Evolutionary conservation across 2,888 invertebrate genomes (phyloP), one percentile per base, ranked within the genome.

Genomic region (Plutella xylostella): DNA sequence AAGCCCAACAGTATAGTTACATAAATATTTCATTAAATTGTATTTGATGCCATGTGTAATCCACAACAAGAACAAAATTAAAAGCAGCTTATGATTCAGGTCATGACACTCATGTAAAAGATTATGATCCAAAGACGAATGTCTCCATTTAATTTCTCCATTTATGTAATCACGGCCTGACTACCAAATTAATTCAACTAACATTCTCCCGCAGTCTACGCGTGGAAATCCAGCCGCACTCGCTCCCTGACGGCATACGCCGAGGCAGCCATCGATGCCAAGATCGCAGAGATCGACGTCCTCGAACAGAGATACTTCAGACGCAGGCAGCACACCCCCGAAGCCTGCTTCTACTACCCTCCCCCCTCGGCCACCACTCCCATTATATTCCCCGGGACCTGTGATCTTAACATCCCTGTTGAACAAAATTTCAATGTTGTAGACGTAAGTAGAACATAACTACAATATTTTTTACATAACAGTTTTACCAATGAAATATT

Each of bases 281-380:
- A 69, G 2, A 68, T 78, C 3, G 46, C 34, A 3, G 45, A 47
- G 0, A 70, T 68, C 28, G 47, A 48, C 0, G 72, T 75, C 33
- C 63, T 80, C 2, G 69, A 65, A 47, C 61, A 63, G 25, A 53
- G 56, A 1, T 79, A 79, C 53, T 80, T 69, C 48, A 57, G 61
- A 2, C 25, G 45, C 1, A 73, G 71, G 0, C 57, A 59, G 3
- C 79, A 77, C 44, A 64, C 61, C 34, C 51, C 63, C 42, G 52
- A 55, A 3, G 68, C 64, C 0, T 80, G 80, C 48, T 80, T 80
- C 70, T 56, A 74, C 50, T 80, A 78, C 45, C 80, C 80, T 1
- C 35, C 14, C 2, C 25, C 35, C 6, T 20, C 14, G 15, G 20
- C 5, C 5, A 20, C 7, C 21, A 19, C 33, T 15, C 33, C 42